Percentiles rank a stretch among this genome's conserved stretches.
Conservation (phyloP, 1,140 invertebrate genomes). For the Euschistus heros region DNA sequence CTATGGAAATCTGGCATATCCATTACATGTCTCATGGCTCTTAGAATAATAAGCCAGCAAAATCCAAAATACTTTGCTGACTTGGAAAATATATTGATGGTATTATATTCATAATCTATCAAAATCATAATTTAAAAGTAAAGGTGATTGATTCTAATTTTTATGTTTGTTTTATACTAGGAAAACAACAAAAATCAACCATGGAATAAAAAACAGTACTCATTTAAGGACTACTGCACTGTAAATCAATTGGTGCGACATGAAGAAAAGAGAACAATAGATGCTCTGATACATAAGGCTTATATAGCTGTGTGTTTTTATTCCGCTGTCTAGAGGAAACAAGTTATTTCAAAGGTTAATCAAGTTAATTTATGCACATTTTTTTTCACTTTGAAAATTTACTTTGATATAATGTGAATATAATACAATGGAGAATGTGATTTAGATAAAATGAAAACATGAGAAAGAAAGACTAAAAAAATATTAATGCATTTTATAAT, state of each 20-base stretch:
- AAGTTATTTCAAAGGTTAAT: conserved; percentile 50
- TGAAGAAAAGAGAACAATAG: conserved; percentile 52
- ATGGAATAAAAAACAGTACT: conserved; percentile 34
- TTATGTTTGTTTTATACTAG: neutral
- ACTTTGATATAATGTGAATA: too few species aligned
- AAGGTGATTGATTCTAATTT: neutral
- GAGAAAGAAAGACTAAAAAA: too few species aligned
- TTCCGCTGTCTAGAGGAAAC: conserved; percentile 59
- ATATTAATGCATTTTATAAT: too few species aligned
- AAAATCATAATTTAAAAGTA: neutral
- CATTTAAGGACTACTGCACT: conserved; percentile 49
- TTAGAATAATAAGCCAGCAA: conserved; percentile 67
- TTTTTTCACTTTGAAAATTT: neutral
- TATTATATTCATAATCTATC: neutral
- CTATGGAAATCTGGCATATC: conserved; percentile 66
- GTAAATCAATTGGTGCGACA: conserved; percentile 63
- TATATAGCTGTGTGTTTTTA: conserved; percentile 71
- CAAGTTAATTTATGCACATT: neutral
- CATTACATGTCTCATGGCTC: conserved; percentile 69
- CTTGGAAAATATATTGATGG: conserved; percentile 24
- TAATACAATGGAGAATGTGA: too few species aligned
- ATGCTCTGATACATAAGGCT: conserved; percentile 70
- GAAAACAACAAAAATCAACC: neutral
- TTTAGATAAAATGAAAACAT: too few species aligned
- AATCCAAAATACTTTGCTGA: conserved; percentile 48